Evolutionary conservation across 1,140 invertebrate genomes (phyloP), one percentile per base, ranked within the genome.

Genomic region (Diplogasteroides magnus): DNA sequence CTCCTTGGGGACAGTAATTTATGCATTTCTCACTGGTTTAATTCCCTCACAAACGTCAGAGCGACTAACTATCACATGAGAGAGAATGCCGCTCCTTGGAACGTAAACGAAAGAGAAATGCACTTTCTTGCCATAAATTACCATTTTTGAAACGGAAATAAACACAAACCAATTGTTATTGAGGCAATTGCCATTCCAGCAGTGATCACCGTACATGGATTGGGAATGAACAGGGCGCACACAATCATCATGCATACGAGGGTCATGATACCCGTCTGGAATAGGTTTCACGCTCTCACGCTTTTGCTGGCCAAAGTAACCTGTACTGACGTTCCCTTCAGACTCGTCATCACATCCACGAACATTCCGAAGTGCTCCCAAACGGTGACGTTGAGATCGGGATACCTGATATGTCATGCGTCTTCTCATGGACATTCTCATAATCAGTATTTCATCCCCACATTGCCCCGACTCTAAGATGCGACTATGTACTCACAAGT

Each of bases 171-270:
- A 27, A 80, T 58, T 64, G 74, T 74, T 27, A 86, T 85, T 37
- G 83, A 84, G 3, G 79, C 73, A 64, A 86, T 84, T 26, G 83
- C 74, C 0, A 82, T 23, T 2, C 81, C 81, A 2, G 85, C 82
- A 27, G 83, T 77, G 2, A 84, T 65, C 1, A 85, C 77, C 31
- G 82, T 75, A 27, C 80, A 71, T 6, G 83, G 82, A 67, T 84
- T 83, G 6, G 84, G 85, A 64, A 86, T 83, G 64, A 86, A 85
- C 28, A 86, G 68, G 25, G 79, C 74, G 19, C 85, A 84, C 1
- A 85, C 79, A 3, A 86, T 64, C 15, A 83, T 78, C 81, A 86
- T 84, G 31, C 79, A 82, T 6, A 77, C 78, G 0, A 85, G 64
- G 6, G 84, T 83, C 25, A 85, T 77, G 1, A 82, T 78, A 6